Conservation (phyloP, 2,888 invertebrate species). For the Sylvicola cinctus region DNA sequence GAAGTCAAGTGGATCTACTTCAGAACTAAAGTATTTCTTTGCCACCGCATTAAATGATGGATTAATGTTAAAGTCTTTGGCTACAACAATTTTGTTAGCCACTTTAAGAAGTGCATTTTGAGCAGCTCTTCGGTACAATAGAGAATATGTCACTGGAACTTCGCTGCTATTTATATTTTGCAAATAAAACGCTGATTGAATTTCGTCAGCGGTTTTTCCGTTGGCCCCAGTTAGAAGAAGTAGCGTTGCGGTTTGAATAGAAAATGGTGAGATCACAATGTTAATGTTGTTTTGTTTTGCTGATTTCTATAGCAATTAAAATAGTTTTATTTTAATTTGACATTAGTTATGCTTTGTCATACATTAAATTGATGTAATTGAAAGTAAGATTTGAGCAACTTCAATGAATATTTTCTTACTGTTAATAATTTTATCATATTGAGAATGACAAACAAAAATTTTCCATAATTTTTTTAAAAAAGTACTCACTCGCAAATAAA, state of each 20-base stretch:
- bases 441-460: too few relatives aligned
- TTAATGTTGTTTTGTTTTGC: slow-evolving; percentile 20
- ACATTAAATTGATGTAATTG: too few relatives aligned
- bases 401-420: too few relatives aligned
- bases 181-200: slow-evolving; percentile 34
- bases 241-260: slow-evolving; percentile 48
- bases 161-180: slow-evolving; percentile 16
- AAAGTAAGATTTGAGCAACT: too few relatives aligned
- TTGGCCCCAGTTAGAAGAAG: slow-evolving; percentile 52
- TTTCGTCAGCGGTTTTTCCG: slow-evolving; percentile 37
- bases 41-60: slow-evolving; percentile 34
- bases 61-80: slow-evolving; percentile 31
- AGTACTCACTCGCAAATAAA: too few relatives aligned
- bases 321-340: too few relatives aligned
- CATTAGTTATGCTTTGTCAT: too few relatives aligned
- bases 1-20: slow-evolving; percentile 42
- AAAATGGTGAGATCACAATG: slow-evolving; percentile 50
- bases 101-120: slow-evolving; percentile 25
- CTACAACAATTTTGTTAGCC: slow-evolving; percentile 53
- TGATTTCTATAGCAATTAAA: too few relatives aligned
- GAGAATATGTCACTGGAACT: slow-evolving; percentile 4
- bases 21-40: slow-evolving; percentile 37
- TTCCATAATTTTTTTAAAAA: too few relatives aligned
- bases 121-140: too few relatives aligned
- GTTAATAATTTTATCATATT: too few relatives aligned